Evolutionary conservation across 2,888 invertebrate species (phyloP).

Genomic region (Andrena bicolor): DNA sequence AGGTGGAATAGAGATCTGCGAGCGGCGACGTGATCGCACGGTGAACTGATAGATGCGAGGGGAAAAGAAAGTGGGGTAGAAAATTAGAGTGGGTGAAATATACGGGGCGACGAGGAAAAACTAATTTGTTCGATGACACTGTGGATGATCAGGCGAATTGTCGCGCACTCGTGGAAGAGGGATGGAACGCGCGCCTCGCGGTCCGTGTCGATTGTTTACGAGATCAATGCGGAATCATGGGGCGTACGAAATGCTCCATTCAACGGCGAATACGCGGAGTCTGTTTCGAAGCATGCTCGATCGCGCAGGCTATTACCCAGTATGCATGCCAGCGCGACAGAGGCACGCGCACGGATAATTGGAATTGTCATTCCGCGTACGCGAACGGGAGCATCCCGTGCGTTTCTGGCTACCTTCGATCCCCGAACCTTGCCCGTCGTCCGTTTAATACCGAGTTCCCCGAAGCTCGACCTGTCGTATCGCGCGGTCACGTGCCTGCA

Average conservation of each 20-base stretch:
- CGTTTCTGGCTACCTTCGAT: constrained; percentile 1
- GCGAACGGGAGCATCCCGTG: constrained; percentile 1
- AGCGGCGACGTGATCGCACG: neutral
- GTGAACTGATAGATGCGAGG: neutral
- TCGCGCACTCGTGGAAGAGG: neutral
- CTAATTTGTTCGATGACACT: neutral
- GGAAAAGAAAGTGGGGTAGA: neutral
- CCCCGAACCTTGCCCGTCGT: constrained; percentile 3
- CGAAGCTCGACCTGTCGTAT: no score
- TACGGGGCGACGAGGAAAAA: neutral
- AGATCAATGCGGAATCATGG: constrained; percentile 28
- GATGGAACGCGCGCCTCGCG: no score
- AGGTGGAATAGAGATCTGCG: neutral
- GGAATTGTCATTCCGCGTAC: constrained; percentile 39
- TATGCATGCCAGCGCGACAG: constrained; percentile 25
- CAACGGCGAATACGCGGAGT: neutral
- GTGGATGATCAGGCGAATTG: neutral
- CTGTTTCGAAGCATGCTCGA: constrained; percentile 35
- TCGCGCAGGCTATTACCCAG: constrained; percentile 33
- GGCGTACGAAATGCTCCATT: constrained; percentile 13
- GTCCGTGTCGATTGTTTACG: constrained; percentile 9
- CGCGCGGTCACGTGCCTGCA: constrained; percentile 9
- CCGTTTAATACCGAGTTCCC: neutral
- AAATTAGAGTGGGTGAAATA: neutral
- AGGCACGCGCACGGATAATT: constrained; percentile 51